These are phyloP conservation scores for Drosophila pectinifera DNA, from an alignment of 1,140 invertebrate genomes.

Conservation along the genomic window DNA sequence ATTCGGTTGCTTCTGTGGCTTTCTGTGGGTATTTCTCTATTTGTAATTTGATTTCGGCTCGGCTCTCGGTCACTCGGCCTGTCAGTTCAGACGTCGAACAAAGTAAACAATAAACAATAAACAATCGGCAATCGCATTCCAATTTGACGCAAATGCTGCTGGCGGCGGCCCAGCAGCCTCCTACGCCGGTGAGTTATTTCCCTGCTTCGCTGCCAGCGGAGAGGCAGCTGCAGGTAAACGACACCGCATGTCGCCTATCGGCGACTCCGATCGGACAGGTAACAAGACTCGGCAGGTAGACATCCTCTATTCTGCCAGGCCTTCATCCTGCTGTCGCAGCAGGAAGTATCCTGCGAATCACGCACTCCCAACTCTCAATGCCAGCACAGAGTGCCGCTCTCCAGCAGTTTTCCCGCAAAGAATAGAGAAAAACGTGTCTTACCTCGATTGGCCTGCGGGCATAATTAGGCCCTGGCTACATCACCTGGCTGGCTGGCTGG, in stretches of 20 bases:
- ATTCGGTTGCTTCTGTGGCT: slow-evolving; percentile 33
- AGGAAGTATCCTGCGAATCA: slow-evolving; percentile 65
- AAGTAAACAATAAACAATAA: slow-evolving; percentile 13
- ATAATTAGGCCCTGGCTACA: slow-evolving; percentile 38
- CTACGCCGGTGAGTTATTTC: not conserved
- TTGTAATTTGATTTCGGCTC: slow-evolving; percentile 58
- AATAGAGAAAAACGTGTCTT: slow-evolving; percentile 33
- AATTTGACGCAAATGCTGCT: slow-evolving; percentile 35
- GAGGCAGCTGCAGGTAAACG: slow-evolving; percentile 71
- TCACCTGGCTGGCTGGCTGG: slow-evolving; percentile 28
- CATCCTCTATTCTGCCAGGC: slow-evolving; percentile 13
- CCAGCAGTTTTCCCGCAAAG: slow-evolving; percentile 1
- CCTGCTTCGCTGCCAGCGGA: too few relatives aligned
- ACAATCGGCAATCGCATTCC: slow-evolving; percentile 39
- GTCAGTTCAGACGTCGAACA: slow-evolving; percentile 36
- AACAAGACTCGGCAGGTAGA: slow-evolving; percentile 58
- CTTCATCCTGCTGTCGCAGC: slow-evolving; percentile 66
- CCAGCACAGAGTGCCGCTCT: not conserved
- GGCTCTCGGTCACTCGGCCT: slow-evolving; percentile 24
- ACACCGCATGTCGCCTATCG: slow-evolving; percentile 67
- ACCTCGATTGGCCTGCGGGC: slow-evolving; percentile 43
- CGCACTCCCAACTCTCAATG: slow-evolving; percentile 11
- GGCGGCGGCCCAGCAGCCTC: not conserved
- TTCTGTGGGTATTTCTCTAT: slow-evolving; percentile 5
- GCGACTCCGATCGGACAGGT: slow-evolving; percentile 75